Base-by-base conservation (phyloP, 2,797 vertebrate species). In the Sebastolobus altivelis region DNA sequence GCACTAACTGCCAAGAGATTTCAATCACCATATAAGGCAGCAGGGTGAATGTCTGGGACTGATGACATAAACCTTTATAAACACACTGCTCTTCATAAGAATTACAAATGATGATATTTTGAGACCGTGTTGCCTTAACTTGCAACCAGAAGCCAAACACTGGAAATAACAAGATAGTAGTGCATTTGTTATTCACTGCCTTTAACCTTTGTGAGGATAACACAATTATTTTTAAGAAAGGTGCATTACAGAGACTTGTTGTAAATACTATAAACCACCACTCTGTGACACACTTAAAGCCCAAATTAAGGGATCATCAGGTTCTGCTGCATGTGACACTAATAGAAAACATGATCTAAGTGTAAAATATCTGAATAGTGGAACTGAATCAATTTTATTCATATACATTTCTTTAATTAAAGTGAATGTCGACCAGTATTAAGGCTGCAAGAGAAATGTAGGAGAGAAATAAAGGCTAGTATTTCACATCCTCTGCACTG, bases 11-110 rank as follows among this genome's bases (percentile, higher is more conserved):
- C 75, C 31, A 65, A 61, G 43, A 72, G 40, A 74, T 73, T 88
- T 65, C 49, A 25, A 68, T 80, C 52, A 61, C 75, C 75, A 59
- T 82, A 81, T 38, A 88, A 81, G 76, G 91, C 66, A 62, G 69
- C 72, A 46, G 69, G 37, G 49, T 20, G 25, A 43, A 66, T 70
- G 66, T 31, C 66, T 70, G 55, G 60, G 66, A 69, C 27, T 81
- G 62, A 79, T 79, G 75, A 73, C 62, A 73, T 68, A 61, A 82
- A 72, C 29, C 16, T 62, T 52, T 74, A 33, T 72, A 81, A 83
- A 80, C 63, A 78, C 74, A 55, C 18, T 49, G 27, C 55, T 79
- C 22, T 55, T 14, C 43, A 31, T 14, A 65, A 7, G 37, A 68
- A 65, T 69, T 37, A 82, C 56, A 80, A 72, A 79, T 40, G 4